Conservation (phyloP, 2,113 vertebrate genomes). For the Australoheros scitulus region DNA sequence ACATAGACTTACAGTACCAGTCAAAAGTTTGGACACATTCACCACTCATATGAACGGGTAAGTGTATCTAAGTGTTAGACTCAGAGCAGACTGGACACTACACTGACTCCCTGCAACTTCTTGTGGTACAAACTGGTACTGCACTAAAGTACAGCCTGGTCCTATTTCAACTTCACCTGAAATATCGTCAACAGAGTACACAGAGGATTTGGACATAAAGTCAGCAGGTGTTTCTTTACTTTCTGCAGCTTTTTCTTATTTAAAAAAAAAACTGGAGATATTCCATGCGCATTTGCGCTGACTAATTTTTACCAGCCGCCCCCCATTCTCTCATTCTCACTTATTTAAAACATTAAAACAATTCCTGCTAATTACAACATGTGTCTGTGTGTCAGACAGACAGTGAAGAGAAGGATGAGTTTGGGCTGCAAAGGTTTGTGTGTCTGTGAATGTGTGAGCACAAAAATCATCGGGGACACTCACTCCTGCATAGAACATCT, state of each 20-base stretch:
- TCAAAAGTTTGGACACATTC: too few relatives aligned
- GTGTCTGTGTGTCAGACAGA: not conserved
- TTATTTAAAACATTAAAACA: not conserved
- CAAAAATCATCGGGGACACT: conserved; percentile 34
- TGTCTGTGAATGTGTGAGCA: not conserved
- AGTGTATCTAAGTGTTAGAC: too few relatives aligned
- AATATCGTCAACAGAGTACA: not conserved
- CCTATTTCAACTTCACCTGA: not conserved
- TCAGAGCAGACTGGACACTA: not conserved
- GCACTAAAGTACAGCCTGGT: not conserved
- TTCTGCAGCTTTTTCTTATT: not conserved
- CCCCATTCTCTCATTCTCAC: not conserved
- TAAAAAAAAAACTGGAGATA: not conserved
- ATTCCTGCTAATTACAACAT: not conserved
- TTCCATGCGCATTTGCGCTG: not conserved
- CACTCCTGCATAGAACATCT: conserved; percentile 80
- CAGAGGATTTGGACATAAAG: not conserved
- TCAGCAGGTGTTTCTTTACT: not conserved
- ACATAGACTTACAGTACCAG: too few relatives aligned
- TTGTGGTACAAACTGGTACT: not conserved
- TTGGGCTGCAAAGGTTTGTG: not conserved
- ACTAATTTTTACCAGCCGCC: not conserved
- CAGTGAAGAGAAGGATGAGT: not conserved
- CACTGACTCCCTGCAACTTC: not conserved
- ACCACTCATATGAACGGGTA: too few relatives aligned